Evolutionary conservation across 2,113 vertebrate genomes (phyloP), one percentile per base, ranked within the genome.

Genomic region (Nipponia nippon): DNA sequence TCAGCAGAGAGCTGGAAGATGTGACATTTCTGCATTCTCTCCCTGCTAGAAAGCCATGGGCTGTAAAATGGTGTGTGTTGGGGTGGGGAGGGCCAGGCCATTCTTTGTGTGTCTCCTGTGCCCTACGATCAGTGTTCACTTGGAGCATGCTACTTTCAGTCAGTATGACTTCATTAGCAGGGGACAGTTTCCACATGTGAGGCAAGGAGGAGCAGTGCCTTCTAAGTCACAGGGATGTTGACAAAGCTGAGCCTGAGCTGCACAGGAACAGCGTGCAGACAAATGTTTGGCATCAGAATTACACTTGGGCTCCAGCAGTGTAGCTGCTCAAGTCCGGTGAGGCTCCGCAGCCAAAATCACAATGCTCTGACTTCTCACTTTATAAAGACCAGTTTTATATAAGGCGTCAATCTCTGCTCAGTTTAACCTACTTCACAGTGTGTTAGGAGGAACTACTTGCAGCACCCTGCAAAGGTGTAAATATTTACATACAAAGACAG

Each of bases 271-370:
- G 82, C 3, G 4, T 95, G 92, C 53, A 86, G 97, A 98, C 95
- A 97, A 98, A 98, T 97, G 88, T 96, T 97, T 98, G 98, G 98
- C 97, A 94, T 67, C 16, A 77, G 88, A 97, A 96, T 56, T 36
- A 78, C 53, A 12, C 40, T 95, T 58, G 77, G 55, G 49, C 62
- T 98, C 96, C 97, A 98, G 90, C 63, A 91, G 75, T 94, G 95
- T 89, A 97, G 75, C 93, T 97, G 95, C 90, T 97, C 93, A 91
- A 98, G 95, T 97, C 83, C 20, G 0, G 79, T 76, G 61, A 91
- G 49, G 12, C 65, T 88, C 66, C 32, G 11, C 47, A 97, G 97
- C 94, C 97, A 98, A 91, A 98, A 97, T 95, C 76, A 75, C 71
- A 91, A 82, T 72, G 56, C 78, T 95, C 91, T 94, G 72, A 86